Percentiles rank a stretch among this genome's conserved stretches.
phyloP scores from a whole-genome alignment of 2,888 invertebrate species.

The Orchesellides sinensis region DNA sequence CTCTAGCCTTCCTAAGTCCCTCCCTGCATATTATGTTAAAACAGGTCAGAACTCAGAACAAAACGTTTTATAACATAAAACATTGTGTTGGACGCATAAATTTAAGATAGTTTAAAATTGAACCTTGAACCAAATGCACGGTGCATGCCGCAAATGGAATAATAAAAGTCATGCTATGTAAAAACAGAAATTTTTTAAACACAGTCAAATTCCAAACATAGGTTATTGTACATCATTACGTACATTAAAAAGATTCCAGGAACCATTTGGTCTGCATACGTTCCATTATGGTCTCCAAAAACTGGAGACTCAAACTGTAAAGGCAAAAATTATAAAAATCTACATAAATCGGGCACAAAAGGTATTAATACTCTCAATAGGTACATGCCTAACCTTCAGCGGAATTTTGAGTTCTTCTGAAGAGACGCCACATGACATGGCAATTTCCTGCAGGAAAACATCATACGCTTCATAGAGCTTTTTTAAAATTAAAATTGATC shows the following conservation, averaged over 20 bases:
- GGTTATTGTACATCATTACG: conserved; percentile 76
- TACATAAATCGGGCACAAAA: not conserved
- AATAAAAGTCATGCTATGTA: conserved; percentile 32
- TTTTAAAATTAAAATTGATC: conserved; percentile 29
- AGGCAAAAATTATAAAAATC: not conserved
- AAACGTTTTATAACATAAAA: too few species aligned
- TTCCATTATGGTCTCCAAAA: conserved; percentile 91
- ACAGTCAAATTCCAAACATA: not conserved
- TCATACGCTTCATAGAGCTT: conserved; percentile 81
- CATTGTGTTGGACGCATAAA: too few species aligned
- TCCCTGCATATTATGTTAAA: not conserved
- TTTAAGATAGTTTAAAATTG: not conserved
- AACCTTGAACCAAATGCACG: conserved; percentile 33
- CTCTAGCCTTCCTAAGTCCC: not conserved
- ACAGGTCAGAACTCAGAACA: not conserved
- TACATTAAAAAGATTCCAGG: conserved; percentile 95
- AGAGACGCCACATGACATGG: conserved; percentile 87
- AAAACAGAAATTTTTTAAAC: too few species aligned
- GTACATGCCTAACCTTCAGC: conserved; percentile 21
- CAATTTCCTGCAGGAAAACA: conserved; percentile 86
- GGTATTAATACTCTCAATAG: too few species aligned
- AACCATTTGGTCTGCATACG: conserved; percentile 97
- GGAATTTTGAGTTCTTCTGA: conserved; percentile 84
- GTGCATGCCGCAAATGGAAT: conserved; percentile 32
- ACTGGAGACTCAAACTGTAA: conserved; percentile 89